Conservation (phyloP, 2,888 invertebrate genomes). For the Drosophila robusta region DNA sequence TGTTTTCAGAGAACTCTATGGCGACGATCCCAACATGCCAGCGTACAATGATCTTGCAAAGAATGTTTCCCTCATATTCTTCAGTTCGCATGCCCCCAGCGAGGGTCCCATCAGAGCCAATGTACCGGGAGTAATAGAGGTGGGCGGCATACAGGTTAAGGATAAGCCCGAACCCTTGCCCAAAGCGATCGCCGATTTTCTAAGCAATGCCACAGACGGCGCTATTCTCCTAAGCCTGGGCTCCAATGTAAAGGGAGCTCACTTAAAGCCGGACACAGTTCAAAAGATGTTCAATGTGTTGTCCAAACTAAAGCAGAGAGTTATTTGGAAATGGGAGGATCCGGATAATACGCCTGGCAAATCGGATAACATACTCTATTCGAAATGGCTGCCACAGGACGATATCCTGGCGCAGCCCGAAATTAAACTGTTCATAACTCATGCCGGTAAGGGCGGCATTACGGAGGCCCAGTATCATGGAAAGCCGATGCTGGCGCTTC, state of each 20-base stretch:
- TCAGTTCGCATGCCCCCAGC: conserved; percentile 72
- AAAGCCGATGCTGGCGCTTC: conserved; percentile 85
- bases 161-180: conserved; percentile 78
- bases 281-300: conserved; percentile 87
- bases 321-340: conserved; percentile 90
- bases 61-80: conserved; percentile 80
- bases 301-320: conserved; percentile 87
- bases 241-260: conserved; percentile 81
- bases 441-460: conserved; percentile 88
- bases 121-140: conserved; percentile 81
- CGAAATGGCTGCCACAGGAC: conserved; percentile 89
- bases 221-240: conserved; percentile 85
- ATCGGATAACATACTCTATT: conserved; percentile 84
- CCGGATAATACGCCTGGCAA: conserved; percentile 85
- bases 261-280: conserved; percentile 86
- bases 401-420: conserved; percentile 88
- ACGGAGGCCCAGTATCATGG: conserved; percentile 88
- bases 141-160: conserved; percentile 84
- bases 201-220: conserved; percentile 84
- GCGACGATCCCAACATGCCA: conserved; percentile 67
- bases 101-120: conserved; percentile 80
- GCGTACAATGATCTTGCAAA: conserved; percentile 62
- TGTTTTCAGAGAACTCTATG: conserved; percentile 46
- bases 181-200: conserved; percentile 77
- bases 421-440: conserved; percentile 87